Base-by-base conservation (phyloP, 1,140 invertebrate species). In the Andrena cerasifolii region DNA sequence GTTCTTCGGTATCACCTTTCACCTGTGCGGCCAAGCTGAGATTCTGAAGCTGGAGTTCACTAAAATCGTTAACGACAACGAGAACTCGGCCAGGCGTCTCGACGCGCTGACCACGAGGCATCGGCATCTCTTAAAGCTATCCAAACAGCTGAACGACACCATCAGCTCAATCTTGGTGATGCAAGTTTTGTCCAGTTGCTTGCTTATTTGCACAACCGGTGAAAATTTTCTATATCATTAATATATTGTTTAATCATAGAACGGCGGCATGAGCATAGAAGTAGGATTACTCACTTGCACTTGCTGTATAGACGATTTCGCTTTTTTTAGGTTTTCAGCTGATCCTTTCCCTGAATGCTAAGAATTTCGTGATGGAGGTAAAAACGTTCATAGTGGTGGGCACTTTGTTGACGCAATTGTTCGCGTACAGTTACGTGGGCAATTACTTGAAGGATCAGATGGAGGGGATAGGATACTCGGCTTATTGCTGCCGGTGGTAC, bases 401-500 rank as follows among this genome's bases (percentile, higher is more conserved):
- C 18, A 67, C 66, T 1, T 10, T 84, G 0, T 3, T 84, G 4
- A 18, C 26, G 0, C 82, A 83, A 61, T 12, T 84, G 14, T 54
- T 74, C 0, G 43, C 53, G 10, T 83, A 84, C n/a, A 80, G 82
- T 28, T 80, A 76, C 12, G 61, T 84, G 3, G 78, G 82, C 0
- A 66, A 84, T 47, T 80, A 84, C 1, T 40, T 84, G 3, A 84
- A 61, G 40, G 28, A 26, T 10, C 81, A 77, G 56, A 83, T 83
- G 66, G 82, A 84, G 45, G 33, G 47, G 16, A n/a, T 84, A 26
- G 81, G 59, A 7, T 26, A 68, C 59, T 71, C 47, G 1, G 16
- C 54, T 33, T 84, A 84, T 14, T 36, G 49, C 12, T 71, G 59
- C 12, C 7, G 0, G 4, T 84, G 82, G 82, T 80, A 80, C 16